Evolutionary conservation across 2,888 invertebrate species (phyloP), one percentile per base, ranked within the genome.

Genomic region (Lottia gigantea): DNA sequence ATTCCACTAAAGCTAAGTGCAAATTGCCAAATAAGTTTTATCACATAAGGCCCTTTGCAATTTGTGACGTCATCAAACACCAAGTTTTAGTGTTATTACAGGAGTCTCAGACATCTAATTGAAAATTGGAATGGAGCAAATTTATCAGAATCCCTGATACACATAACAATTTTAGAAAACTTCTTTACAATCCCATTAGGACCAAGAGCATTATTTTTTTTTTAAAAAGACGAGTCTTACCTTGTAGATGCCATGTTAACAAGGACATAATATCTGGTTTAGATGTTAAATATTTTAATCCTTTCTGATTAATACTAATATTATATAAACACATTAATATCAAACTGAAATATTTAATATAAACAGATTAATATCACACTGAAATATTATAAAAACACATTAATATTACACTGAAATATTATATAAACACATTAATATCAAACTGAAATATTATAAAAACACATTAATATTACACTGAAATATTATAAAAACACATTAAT

Each of bases 291-390:
- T 77, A 80, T 65, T 80, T 78, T 25, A 83, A 74, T 2, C 84
- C 85, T 68, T 80, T 85, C 74, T 82, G 81, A 74, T 85, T 85
- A 65, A 85, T 85, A 67, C 83, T 84, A 45, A 84, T 64, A 71
- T 85, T 85, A 74, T 83, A 85, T 62, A 85, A 67, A 7, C 79
- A 72, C 85, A 84, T 85, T 69, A 85, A 62, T 62, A 85, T 77
- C 66, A 85, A 72, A 61, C 85, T 85, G 78, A 8, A 76, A 72
- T 40, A 40, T 40, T 40, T 8, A 6, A 31, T 40, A 40, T 40
- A 40, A 40, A 40, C 40, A 40, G 6, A 40, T 40, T 40, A 40
- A 40, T 40, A 40, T 40, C 40, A 40, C 2, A 40, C 11, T 8
- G 6, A 40, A 40, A 40, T 11, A 7, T 55, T 25, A 23, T 16